Base-by-base conservation (phyloP, 2,888 invertebrate species). In the Incurvaria masculella region DNA sequence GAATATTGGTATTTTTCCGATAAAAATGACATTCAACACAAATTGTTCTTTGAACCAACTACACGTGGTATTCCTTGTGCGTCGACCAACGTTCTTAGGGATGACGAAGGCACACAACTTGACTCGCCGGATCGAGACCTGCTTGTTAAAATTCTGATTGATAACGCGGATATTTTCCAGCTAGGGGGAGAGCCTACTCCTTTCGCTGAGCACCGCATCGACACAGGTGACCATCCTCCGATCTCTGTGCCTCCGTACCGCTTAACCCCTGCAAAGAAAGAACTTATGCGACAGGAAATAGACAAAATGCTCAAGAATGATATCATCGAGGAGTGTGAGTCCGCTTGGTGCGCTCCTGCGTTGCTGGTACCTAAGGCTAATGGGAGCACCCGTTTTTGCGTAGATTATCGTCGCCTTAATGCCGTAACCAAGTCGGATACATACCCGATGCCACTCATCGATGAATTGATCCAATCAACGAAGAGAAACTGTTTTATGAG, bases 381-480 rank as follows among this genome's bases (percentile, higher is more conserved):
- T 52, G 62, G 60, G 21, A 47, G 48, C 6, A 42, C 53, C 17
- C 50, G 65, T 10, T 49, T 66, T 19, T 64, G 66, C 49, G 56
- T 65, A 0, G 64, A 68, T 45, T 68, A 65, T 44, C 51, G 65
- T 0, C 51, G 45, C 11, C 38, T 58, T 2, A 56, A 57, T 19
- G 43, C 49, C 6, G 33, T 57, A 6, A 59, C 56, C 1, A 54
- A 53, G 21, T 42, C 51, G 23, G 53, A 55, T 57, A 38, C 58
- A 48, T 69, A 68, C 40, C 65, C 65, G 1, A 46, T 68, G 14
- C 68, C 69, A 1, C 47, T 58, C 3, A 65, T 70, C 21, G 68
- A 68, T 45, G 68, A 69, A 18, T 49, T 66, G 19, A 45, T 70
- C 5, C 63, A 66, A 41, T 55, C 52, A 0, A 59, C 64, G 1